A percentile compares a stretch with the other conserved stretches of the same genome.
Evolutionary conservation across 2,888 invertebrate genomes (phyloP).

Genomic region (Hesperia comma): DNA sequence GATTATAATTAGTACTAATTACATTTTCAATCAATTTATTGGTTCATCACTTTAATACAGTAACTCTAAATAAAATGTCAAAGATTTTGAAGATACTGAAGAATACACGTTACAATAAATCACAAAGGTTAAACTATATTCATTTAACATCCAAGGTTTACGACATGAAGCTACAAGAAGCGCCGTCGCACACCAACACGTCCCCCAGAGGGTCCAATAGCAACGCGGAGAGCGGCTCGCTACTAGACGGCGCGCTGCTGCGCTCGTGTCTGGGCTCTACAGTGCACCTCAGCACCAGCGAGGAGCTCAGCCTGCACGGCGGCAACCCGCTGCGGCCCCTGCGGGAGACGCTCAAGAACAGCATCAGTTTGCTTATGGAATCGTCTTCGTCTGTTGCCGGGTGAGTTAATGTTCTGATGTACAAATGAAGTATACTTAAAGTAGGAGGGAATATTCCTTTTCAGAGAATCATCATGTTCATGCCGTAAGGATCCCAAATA

Average conservation of each 20-base stretch:
- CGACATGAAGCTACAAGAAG: slow-evolving; percentile 73
- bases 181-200: slow-evolving; percentile 60
- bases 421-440: too few relatives aligned
- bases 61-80: too few relatives aligned
- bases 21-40: too few relatives aligned
- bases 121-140: too few relatives aligned
- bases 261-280: slow-evolving; percentile 68
- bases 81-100: too few relatives aligned
- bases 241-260: slow-evolving; percentile 64
- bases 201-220: slow-evolving; percentile 49
- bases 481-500: too few relatives aligned
- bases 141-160: slow-evolving; percentile 56
- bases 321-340: slow-evolving; percentile 69
- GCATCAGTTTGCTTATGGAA: slow-evolving; percentile 74
- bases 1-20: too few relatives aligned
- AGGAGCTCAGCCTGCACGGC: slow-evolving; percentile 68
- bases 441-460: too few relatives aligned
- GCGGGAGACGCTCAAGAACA: slow-evolving; percentile 75
- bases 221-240: slow-evolving; percentile 51
- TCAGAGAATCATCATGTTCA: too few relatives aligned
- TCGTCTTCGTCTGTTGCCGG: slow-evolving; percentile 61
- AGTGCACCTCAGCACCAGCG: slow-evolving; percentile 72
- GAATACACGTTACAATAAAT: too few relatives aligned
- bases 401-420: slow-evolving; percentile 47
- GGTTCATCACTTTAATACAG: too few relatives aligned